Evolutionary conservation across 2,113 vertebrate species (phyloP).

Genomic region (Atrichornis clamosus): DNA sequence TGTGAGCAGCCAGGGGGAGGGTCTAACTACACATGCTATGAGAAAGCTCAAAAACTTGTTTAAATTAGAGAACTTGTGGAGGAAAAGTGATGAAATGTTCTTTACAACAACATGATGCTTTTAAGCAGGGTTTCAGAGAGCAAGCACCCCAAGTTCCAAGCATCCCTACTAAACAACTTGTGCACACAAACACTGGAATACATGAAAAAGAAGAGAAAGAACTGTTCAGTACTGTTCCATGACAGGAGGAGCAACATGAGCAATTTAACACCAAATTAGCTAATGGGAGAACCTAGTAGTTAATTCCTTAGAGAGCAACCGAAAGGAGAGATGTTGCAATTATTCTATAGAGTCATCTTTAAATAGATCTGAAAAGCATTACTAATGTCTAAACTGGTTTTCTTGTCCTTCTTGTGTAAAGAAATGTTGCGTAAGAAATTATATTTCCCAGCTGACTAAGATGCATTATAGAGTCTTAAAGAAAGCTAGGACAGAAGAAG

Average conservation of each 20-base stretch:
- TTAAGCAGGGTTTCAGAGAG: background rate
- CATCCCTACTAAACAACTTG: background rate
- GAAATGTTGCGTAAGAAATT: background rate
- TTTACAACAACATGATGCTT: background rate
- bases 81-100: background rate
- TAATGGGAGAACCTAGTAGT: background rate
- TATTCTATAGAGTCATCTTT: background rate
- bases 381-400: background rate
- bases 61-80: background rate
- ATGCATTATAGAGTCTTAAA: background rate
- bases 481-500: background rate
- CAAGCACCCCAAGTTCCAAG: background rate
- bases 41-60: background rate
- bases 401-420: background rate
- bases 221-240: background rate
- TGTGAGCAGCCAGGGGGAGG: background rate
- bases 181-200: background rate
- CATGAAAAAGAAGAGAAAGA: background rate
- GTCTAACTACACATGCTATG: background rate
- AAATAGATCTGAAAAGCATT: background rate
- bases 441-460: background rate
- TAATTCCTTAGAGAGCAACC: background rate
- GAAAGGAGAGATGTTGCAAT: background rate
- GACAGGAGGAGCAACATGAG: background rate
- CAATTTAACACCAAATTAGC: slow-evolving; percentile 8